phyloP scores from a whole-genome alignment of 2,797 vertebrate genomes.

The Typhlichthys subterraneus region DNA sequence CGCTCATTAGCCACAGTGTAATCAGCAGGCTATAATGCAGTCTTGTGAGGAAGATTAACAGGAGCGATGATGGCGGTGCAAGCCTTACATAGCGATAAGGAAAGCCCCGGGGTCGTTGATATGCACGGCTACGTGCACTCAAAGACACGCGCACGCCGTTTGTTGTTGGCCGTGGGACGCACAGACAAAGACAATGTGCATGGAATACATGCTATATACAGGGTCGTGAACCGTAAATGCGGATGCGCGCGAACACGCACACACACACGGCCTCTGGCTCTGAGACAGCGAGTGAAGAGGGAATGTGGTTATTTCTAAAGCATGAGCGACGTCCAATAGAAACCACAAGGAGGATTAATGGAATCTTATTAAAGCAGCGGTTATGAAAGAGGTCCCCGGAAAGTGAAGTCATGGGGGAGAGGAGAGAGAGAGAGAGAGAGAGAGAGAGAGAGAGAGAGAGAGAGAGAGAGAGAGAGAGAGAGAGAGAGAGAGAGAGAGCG shows the following conservation, averaged over 20 bases:
- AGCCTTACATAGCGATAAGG: conserved; percentile 49
- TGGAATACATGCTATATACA: neutral
- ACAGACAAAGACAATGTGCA: neutral
- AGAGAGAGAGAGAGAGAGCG: neutral
- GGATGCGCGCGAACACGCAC: neutral
- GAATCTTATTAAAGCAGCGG: conserved; percentile 52
- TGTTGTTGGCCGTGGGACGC: neutral
- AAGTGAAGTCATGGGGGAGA: neutral
- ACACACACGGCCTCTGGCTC: neutral
- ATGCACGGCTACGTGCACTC: neutral
- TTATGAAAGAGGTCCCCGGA: conserved; percentile 29
- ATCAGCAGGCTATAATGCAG: conserved; percentile 70
- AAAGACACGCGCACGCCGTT: conserved; percentile 6
- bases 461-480: neutral
- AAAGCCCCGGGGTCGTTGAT: neutral
- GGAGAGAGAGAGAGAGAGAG: neutral
- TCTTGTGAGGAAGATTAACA: conserved; percentile 67
- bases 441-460: conserved; percentile 1
- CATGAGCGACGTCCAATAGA: conserved; percentile 44
- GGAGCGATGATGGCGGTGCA: conserved; percentile 37
- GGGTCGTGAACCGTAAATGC: neutral
- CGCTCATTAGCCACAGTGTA: conserved; percentile 63
- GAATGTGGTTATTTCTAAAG: conserved; percentile 39
- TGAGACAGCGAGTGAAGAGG: conserved; percentile 49
- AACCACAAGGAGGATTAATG: conserved; percentile 47